A percentile compares a stretch with the other conserved stretches of the same genome.
phyloP scores from a whole-genome alignment of 2,888 invertebrate species.

The Melanostoma mellinum region DNA sequence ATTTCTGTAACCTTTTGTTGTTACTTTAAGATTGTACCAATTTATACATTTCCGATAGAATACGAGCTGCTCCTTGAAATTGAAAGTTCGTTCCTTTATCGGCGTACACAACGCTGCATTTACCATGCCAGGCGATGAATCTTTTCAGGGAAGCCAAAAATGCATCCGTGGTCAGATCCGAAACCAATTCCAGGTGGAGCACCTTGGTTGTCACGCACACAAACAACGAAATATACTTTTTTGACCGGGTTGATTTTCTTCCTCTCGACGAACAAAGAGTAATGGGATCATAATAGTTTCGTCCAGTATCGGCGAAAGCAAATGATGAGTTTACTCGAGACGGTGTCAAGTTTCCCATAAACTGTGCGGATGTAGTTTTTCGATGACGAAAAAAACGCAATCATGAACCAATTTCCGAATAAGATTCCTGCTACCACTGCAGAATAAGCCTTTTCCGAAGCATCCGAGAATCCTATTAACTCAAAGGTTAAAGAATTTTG shows the following conservation, averaged over 20 bases:
- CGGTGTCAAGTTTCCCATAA: conserved; percentile 36
- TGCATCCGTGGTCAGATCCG: conserved; percentile 48
- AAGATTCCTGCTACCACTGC: conserved; percentile 16
- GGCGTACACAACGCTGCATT: conserved; percentile 51
- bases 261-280: conserved; percentile 30
- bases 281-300: conserved; percentile 52
- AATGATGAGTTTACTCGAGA: conserved; percentile 14
- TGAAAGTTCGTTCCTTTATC: conserved; percentile 66
- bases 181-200: conserved; percentile 37
- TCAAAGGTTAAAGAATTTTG: too few relatives aligned
- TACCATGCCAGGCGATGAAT: conserved; percentile 50
- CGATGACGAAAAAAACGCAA: conserved; percentile 36
- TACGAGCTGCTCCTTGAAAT: conserved; percentile 57
- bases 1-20: too few relatives aligned
- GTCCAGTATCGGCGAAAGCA: conserved; percentile 41
- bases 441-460: too few relatives aligned
- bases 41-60: conserved; percentile 41
- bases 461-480: too few relatives aligned
- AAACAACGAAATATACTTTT: conserved; percentile 53
- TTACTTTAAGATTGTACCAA: conserved; percentile 1
- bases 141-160: conserved; percentile 58
- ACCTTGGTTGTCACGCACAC: conserved; percentile 55
- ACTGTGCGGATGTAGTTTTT: conserved; percentile 31
- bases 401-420: conserved; percentile 40
- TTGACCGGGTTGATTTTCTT: conserved; percentile 32